Percentiles rank a stretch among this genome's conserved stretches.
phyloP scores from a whole-genome alignment of 1,140 invertebrate species.

The Macrobrachium rosenbergii region DNA sequence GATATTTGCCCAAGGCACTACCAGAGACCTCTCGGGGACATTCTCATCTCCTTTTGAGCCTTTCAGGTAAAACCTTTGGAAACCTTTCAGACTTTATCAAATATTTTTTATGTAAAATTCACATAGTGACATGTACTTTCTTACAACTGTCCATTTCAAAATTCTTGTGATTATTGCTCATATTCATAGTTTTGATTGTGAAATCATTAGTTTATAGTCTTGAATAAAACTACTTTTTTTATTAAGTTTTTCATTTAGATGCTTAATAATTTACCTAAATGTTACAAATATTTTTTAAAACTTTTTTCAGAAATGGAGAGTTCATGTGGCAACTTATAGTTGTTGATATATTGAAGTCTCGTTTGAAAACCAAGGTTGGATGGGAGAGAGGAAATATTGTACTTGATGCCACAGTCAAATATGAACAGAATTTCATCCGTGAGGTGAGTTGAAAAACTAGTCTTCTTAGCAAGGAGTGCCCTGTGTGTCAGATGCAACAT shows the following conservation, averaged over 20 bases:
- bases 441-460: background rate
- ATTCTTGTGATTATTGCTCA: no score
- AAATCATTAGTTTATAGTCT: no score
- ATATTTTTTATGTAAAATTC: no score
- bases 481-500: no score
- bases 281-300: no score
- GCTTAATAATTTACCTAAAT: no score
- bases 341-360: constrained; percentile 47
- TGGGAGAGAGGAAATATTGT: constrained; percentile 40
- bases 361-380: constrained; percentile 17
- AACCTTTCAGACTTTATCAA: no score
- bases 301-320: constrained; percentile 30
- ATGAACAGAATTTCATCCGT: constrained; percentile 37
- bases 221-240: no score
- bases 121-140: no score
- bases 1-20: constrained; percentile 18
- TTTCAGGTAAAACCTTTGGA: constrained; percentile 12
- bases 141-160: no score
- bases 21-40: constrained; percentile 37
- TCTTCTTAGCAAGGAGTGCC: background rate
- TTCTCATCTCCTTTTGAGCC: constrained; percentile 44
- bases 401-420: constrained; percentile 40
- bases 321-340: constrained; percentile 51
- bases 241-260: no score
- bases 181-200: no score